These are phyloP conservation scores for Carcharodon carcharias DNA, from an alignment of 2,797 vertebrate genomes.

Conservation along the genomic window DNA sequence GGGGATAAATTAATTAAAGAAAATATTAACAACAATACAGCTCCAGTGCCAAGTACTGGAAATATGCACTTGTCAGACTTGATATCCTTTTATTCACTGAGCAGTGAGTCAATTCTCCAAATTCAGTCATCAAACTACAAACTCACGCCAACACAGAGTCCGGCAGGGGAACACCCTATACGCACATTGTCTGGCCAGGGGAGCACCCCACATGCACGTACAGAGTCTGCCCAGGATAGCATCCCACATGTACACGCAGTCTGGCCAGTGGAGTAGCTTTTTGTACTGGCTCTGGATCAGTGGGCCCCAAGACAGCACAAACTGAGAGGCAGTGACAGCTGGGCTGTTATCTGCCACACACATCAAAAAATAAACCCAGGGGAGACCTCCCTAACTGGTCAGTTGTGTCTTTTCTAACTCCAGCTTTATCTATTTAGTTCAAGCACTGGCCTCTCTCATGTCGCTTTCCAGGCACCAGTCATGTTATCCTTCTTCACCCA, in stretches of 20 bases:
- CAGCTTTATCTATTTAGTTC: background rate
- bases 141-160: background rate
- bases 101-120: background rate
- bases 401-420: background rate
- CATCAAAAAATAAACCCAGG: background rate
- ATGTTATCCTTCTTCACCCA: background rate
- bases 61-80: background rate
- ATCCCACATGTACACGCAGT: no score
- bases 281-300: no score
- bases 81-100: background rate
- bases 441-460: background rate
- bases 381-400: no score
- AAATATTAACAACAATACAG: no score
- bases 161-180: background rate
- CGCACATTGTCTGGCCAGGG: no score
- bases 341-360: background rate
- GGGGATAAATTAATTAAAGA: background rate
- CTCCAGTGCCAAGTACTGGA: background rate
- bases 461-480: background rate
- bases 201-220: no score
- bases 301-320: no score
- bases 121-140: background rate
- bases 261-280: no score
- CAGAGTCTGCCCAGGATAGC: no score
- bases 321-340: background rate